Evolutionary conservation across 2,113 vertebrate genomes (phyloP).

Genomic region (Pandion haliaetus): DNA sequence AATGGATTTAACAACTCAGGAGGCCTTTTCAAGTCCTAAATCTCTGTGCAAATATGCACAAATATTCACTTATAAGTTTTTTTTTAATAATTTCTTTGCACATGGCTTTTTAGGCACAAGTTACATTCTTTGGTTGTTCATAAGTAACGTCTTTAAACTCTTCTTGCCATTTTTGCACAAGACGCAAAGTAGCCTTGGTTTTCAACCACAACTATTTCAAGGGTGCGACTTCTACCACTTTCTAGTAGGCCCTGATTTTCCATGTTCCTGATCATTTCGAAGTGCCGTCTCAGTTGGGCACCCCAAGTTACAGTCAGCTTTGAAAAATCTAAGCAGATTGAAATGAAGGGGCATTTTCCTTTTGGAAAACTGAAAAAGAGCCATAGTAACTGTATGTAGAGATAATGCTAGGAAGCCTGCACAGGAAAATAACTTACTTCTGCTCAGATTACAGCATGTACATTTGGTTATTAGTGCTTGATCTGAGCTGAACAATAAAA

Average conservation of each 20-base stretch:
- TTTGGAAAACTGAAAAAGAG: background rate
- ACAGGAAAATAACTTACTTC: slow-evolving; percentile 35
- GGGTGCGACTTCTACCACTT: background rate
- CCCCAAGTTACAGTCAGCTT: background rate
- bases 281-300: background rate
- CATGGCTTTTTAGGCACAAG: background rate
- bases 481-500: slow-evolving; percentile 33
- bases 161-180: background rate
- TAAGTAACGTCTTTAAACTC: slow-evolving; percentile 4
- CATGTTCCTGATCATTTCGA: background rate
- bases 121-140: slow-evolving; percentile 26
- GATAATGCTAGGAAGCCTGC: slow-evolving; percentile 10
- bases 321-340: background rate
- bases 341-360: slow-evolving; percentile 18
- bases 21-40: background rate
- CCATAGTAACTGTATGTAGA: background rate
- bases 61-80: background rate
- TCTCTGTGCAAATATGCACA: background rate
- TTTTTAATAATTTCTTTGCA: background rate
- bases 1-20: background rate
- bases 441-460: slow-evolving; percentile 4
- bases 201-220: background rate
- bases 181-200: background rate
- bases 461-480: slow-evolving; percentile 15
- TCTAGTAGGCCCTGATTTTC: background rate